Base-by-base conservation (phyloP, 2,113 vertebrate species). In the Nycticorax nycticorax region DNA sequence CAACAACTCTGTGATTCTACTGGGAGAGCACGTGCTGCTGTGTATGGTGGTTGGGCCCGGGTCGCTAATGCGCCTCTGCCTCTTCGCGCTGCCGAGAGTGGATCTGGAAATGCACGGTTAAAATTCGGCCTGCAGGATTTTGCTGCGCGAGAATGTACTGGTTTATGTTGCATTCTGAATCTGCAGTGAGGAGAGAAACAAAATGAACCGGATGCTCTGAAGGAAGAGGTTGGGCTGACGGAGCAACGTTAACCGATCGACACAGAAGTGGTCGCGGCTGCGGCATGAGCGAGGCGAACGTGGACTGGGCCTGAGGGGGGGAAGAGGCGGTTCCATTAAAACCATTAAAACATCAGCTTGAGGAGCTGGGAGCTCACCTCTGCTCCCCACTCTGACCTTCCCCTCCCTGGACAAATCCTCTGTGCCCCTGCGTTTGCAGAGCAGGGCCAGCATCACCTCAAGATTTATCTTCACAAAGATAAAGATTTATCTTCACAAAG, bases 371-470 rank as follows among this genome's bases (percentile, higher is more conserved):
- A 53, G 57, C 72, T 71, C 53, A 1, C 30, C 53, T 30, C 48
- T 32, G 11, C 4, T 28, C 22, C 22, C 41, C 0, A 5, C 10
- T 64, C 80, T 0, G 0, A 28, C 6, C 0, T 26, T 12, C 3
- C 7, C 62, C 32, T 33, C 37, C 47, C 12, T 55, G 24, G n/a
- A 21, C 43, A 57, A 37, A 33, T 52, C 4, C 33, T 24, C 52
- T 14, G 18, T 47, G 41, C 41, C 32, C 28, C 77, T 12, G 8
- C 5, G 8, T 48, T 30, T 9, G 37, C 53, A 8, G 14, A 41
- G 53, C 68, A 14, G 43, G 39, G 45, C 52, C 17, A n/a, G 62
- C 48, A 11, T 59, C 63, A 48, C 77, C 57, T 48, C 30, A 26
- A 10, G 64, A 22, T 17, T 73, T 27, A 26, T 9, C 45, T 30